Evolutionary conservation across 2,113 vertebrate species (phyloP), one percentile per base, ranked within the genome.

Genomic region (Syngnathus typhle): DNA sequence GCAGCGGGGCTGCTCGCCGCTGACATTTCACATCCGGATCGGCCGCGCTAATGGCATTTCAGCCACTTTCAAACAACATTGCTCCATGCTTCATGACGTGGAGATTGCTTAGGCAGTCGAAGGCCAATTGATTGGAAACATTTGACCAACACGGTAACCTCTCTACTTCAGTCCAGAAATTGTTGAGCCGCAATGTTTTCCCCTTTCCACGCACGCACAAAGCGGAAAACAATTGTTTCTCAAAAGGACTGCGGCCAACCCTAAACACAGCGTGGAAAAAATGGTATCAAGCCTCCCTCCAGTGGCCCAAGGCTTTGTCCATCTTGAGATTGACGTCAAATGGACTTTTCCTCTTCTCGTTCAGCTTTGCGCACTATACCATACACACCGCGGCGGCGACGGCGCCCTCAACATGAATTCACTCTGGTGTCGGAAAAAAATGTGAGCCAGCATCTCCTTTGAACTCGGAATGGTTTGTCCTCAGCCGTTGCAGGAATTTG

Each of bases 1-100:
- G 83, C 90, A 87, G 88, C 83, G 86, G 85, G 89, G 80, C 82
- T 85, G 85, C 88, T 88, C 88, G 82, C 69, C 32, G 71, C 82
- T 93, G 92, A 91, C 93, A 93, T 92, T 93, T 92, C 90, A 87
- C 89, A 89, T 89, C 82, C 90, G 91, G 90, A 90, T 89, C 90
- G 89, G 89, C 88, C 84, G 88, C 90, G 89, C 88, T 85, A 89
- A 88, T 87, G 89, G 89, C 90, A 91, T 92, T 93, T 92, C 85
- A 91, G 85, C 83, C 88, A 89, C 89, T 91, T 93, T 91, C 89
- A 89, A 89, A 91, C 16, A 91, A 90, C 81, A 86, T 90, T 90
- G 87, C 85, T 64, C 46, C 47, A 49, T 78, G 82, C 78, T 66
- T 84, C 80, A 79, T 79, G 72, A 75, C 73, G 43, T 52, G 72